phyloP scores from a whole-genome alignment of 2,797 vertebrate species.

The Thaleichthys pacificus region DNA sequence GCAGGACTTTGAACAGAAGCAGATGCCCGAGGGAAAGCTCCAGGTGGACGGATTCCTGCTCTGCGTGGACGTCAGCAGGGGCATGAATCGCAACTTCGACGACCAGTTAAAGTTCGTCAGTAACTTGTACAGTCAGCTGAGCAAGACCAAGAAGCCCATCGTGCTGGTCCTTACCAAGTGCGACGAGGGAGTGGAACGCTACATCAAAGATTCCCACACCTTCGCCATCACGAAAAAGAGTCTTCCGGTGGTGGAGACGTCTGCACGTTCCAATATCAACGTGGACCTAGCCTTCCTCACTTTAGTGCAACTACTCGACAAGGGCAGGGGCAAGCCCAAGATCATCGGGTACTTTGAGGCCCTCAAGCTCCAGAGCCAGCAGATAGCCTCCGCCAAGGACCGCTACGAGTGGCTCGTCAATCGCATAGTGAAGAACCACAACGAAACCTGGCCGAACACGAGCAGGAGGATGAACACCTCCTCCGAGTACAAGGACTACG shows the following conservation, averaged over 20 bases:
- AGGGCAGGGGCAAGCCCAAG: slow-evolving; percentile 81
- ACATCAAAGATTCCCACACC: slow-evolving; percentile 85
- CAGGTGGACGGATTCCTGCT: slow-evolving; percentile 84
- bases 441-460: slow-evolving; percentile 75
- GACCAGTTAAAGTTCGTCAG: slow-evolving; percentile 87
- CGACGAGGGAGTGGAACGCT: slow-evolving; percentile 87
- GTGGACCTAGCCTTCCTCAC: slow-evolving; percentile 84
- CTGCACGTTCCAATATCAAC: slow-evolving; percentile 85
- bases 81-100: slow-evolving; percentile 88
- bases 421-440: slow-evolving; percentile 82
- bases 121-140: slow-evolving; percentile 84
- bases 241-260: slow-evolving; percentile 87
- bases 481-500: slow-evolving; percentile 82
- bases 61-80: slow-evolving; percentile 83
- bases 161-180: slow-evolving; percentile 86
- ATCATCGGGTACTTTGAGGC: slow-evolving; percentile 88
- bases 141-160: slow-evolving; percentile 84
- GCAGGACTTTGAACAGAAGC: slow-evolving; percentile 90
- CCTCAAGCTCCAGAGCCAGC: slow-evolving; percentile 86
- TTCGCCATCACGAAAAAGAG: slow-evolving; percentile 88
- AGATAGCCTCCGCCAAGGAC: slow-evolving; percentile 85
- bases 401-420: slow-evolving; percentile 85
- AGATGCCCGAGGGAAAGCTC: slow-evolving; percentile 87
- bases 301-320: slow-evolving; percentile 82
- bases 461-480: slow-evolving; percentile 78